Evolutionary conservation across 2,888 invertebrate genomes (phyloP).

Genomic region (Cantharis rufa): DNA sequence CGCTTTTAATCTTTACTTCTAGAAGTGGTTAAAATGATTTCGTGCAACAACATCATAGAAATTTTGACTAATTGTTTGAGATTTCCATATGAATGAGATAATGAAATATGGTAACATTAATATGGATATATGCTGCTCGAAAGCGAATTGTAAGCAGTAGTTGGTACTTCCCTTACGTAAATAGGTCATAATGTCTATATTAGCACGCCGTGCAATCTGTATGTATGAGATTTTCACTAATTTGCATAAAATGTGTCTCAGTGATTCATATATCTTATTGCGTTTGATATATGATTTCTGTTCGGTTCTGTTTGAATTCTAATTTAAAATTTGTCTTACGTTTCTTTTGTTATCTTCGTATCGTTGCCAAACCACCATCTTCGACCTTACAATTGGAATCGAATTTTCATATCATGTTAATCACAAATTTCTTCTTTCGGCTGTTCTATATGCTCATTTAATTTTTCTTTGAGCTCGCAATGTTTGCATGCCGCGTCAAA

Average conservation of each 20-base stretch:
- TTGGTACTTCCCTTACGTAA: slow-evolving; percentile 33
- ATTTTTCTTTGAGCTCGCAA: not conserved
- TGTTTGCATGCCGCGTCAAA: not conserved
- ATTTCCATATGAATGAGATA: slow-evolving; percentile 85
- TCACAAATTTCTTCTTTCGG: no score
- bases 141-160: slow-evolving; percentile 56
- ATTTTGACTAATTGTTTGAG: slow-evolving; percentile 65
- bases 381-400: not conserved
- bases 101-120: slow-evolving; percentile 80
- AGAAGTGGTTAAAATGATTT: slow-evolving; percentile 25
- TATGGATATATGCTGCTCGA: slow-evolving; percentile 70
- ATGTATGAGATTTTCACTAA: slow-evolving; percentile 58
- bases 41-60: slow-evolving; percentile 39
- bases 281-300: slow-evolving; percentile 52
- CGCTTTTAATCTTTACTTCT: slow-evolving; percentile 4
- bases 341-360: not conserved
- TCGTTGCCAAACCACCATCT: not conserved
- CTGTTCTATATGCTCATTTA: not conserved
- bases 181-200: slow-evolving; percentile 38
- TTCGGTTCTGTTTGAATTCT: slow-evolving; percentile 31
- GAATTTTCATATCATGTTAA: no score
- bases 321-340: not conserved
- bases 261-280: slow-evolving; percentile 58
- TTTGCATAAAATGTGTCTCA: slow-evolving; percentile 59
- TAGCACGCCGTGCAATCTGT: slow-evolving; percentile 51